These are phyloP conservation scores for Sycophaga agraensis DNA, from an alignment of 1,140 invertebrate genomes.

Conservation along the genomic window DNA sequence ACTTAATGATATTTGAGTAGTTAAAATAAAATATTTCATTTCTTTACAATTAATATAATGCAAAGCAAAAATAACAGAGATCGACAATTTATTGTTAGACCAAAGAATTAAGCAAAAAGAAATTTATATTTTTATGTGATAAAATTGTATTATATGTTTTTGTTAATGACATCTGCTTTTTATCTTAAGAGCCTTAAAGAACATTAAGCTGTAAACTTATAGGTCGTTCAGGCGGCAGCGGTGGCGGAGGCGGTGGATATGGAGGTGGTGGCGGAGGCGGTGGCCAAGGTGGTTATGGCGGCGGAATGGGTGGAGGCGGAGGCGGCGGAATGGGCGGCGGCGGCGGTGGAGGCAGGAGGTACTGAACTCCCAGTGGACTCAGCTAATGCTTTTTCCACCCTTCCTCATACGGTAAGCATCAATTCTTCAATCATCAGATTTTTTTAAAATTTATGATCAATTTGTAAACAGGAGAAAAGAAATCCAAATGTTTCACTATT, in stretches of 20 bases:
- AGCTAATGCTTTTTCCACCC: constrained; percentile 17
- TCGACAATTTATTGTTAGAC: no score
- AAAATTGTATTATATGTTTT: no score
- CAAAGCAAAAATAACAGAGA: no score
- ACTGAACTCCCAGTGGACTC: constrained; percentile 30
- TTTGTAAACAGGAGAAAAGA: no score
- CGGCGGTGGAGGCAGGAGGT: constrained; percentile 47
- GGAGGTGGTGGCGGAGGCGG: constrained; percentile 40
- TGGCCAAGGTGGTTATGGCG: constrained; percentile 49
- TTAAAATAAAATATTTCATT: no score
- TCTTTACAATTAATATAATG: no score
- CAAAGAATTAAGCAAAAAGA: no score
- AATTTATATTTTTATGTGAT: no score
- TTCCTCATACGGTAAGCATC: constrained; percentile 25
- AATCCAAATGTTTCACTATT: not conserved
- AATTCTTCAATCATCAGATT: constrained; percentile 1
- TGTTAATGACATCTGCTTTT: no score
- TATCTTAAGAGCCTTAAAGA: not conserved
- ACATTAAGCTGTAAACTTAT: constrained; percentile 4
- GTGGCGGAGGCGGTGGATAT: constrained; percentile 56
- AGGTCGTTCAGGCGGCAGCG: constrained; percentile 44
- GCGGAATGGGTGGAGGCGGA: constrained; percentile 42
- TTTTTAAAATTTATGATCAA: no score
- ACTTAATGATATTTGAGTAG: no score
- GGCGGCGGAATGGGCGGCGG: constrained; percentile 44